A percentile compares a stretch with the other conserved stretches of the same genome.
Conservation (phyloP, 2,888 invertebrate genomes). For the Mesorhabditis sp. region DNA sequence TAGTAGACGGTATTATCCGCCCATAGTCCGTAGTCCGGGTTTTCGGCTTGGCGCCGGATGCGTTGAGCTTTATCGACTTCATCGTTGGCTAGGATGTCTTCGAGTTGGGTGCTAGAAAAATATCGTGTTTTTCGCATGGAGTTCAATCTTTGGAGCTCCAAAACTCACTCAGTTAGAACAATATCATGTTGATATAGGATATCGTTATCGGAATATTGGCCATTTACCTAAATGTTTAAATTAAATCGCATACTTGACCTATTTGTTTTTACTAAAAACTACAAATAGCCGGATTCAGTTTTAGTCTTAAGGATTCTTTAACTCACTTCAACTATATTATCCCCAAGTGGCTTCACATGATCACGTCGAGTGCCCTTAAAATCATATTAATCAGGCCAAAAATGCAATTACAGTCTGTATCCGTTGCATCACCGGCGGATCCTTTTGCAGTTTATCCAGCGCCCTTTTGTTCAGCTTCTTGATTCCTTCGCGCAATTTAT, state of each 20-base stretch:
- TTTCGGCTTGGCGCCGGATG: neutral
- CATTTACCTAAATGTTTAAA: too few species aligned
- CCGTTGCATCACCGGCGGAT: neutral
- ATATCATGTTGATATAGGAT: neutral
- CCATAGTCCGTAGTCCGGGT: neutral
- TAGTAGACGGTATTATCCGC: neutral
- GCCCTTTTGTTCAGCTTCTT: slow-evolving; percentile 4
- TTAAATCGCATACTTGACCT: too few species aligned
- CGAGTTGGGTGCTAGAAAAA: neutral
- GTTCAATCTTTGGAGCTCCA: neutral
- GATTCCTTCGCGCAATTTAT: neutral
- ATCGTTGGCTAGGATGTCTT: neutral
- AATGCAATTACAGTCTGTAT: neutral
- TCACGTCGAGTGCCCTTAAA: too few species aligned
- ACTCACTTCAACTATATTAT: too few species aligned
- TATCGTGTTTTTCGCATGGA: neutral
- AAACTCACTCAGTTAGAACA: neutral
- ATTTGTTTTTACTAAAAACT: too few species aligned
- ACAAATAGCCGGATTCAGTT: too few species aligned
- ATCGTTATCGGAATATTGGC: too few species aligned
- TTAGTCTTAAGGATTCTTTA: too few species aligned
- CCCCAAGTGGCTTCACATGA: too few species aligned
- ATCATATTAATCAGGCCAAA: too few species aligned
- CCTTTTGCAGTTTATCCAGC: neutral
- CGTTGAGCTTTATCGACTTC: neutral